Evolutionary conservation across 92 coral and sea anemone species (phyloP).

Genomic region (Meandrina meandrites): DNA sequence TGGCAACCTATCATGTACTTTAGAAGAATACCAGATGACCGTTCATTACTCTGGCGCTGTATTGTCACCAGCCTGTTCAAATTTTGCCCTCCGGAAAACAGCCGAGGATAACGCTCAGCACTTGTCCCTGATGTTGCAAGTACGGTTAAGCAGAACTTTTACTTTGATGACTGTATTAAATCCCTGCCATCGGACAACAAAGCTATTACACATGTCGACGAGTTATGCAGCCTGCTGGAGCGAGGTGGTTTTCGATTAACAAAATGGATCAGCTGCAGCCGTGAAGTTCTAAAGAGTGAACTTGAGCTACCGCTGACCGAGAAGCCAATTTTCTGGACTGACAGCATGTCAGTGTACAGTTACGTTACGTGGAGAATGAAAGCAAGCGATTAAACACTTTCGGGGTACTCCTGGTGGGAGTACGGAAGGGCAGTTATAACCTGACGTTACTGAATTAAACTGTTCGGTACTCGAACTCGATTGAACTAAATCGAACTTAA

Average conservation of each 20-base stretch:
- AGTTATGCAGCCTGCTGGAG: not conserved
- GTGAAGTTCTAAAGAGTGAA: too few relatives aligned
- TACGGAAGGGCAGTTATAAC: too few relatives aligned
- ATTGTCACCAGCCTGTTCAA: slow-evolving; percentile 37
- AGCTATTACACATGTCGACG: slow-evolving; percentile 17
- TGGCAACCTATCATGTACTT: not conserved
- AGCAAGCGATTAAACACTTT: slow-evolving; percentile 30
- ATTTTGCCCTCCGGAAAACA: slow-evolving; percentile 8
- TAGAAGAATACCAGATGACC: slow-evolving; percentile 29
- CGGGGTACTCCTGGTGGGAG: too few relatives aligned
- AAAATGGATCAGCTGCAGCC: slow-evolving; percentile 42
- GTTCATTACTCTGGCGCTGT: slow-evolving; percentile 22
- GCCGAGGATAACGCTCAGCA: slow-evolving; percentile 14
- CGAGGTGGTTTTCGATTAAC: slow-evolving; percentile 49
- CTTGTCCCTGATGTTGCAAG: not conserved
- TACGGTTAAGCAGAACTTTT: not conserved
- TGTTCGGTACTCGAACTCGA: too few relatives aligned
- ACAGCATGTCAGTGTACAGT: too few relatives aligned
- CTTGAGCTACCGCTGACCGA: too few relatives aligned
- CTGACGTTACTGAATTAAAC: too few relatives aligned
- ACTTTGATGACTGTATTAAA: not conserved
- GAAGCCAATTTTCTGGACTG: slow-evolving; percentile 30
- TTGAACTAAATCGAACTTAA: too few relatives aligned
- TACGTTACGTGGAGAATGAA: slow-evolving; percentile 22
- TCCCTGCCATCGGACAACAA: too few relatives aligned